Base-by-base conservation (phyloP, 1,140 invertebrate genomes). In the Ceratosolen solmsi region DNA sequence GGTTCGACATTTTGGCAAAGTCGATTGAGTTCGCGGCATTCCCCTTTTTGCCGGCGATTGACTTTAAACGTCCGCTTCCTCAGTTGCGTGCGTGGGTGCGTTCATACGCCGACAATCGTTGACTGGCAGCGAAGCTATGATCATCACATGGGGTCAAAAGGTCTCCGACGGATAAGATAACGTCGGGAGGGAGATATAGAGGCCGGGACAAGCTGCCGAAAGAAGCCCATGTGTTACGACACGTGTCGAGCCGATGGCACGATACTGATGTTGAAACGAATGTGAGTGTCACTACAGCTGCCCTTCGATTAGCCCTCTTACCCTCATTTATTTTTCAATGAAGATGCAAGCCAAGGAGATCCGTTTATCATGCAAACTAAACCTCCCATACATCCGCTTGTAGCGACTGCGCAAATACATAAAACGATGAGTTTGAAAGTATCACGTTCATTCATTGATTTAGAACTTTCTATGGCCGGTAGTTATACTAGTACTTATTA, bases 101-200 rank as follows among this genome's bases (percentile, higher is more conserved):
- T 38, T 7, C 63, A 13, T 68, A 38, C 33, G 41, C 15, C 58
- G 27, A 9, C 41, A 49, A 33, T 17, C 41, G 25, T 15, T n/a
- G 38, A 49, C 58, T 65, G 33, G 33, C 20, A 68, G 33, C 20
- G 20, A 68, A 2, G 17, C 27, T 17, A 68, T 33, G 9, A 68
- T n/a, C 41, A 33, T 13, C 36, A 2, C 27, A 58, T 27, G 41
- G 74, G 74, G 58, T 77, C 74, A 56, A 77, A 77, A 77, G 74
- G 74, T 77, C 74, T 36, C 41, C 38, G 25, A 15, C 74, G 27
- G 74, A 77, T 77, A 77, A 77, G 74, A 77, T 77, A 77, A 77
- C 41, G 51, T 68, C 33, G 3, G 2, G 63, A 38, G 33, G 4
- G 36, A 68, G 20, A n/a, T 7, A 38, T 13, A 7, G 33, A 38